Percentiles rank a stretch among this genome's conserved stretches.
These are phyloP conservation scores for Brachyopa scutellaris DNA, from an alignment of 2,888 invertebrate genomes.

Conservation along the genomic window DNA sequence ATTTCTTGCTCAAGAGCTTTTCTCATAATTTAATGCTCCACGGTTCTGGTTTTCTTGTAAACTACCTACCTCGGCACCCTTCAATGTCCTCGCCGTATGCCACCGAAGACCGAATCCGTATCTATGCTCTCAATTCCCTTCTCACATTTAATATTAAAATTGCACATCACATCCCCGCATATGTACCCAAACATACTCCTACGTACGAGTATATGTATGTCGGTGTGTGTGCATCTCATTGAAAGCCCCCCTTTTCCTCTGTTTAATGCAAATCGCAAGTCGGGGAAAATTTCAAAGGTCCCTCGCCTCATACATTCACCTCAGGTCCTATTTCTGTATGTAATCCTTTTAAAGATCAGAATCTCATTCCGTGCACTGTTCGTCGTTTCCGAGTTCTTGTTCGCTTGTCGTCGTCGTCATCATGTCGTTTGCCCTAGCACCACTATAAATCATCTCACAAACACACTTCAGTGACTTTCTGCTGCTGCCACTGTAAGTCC, in stretches of 20 bases:
- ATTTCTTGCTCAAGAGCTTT: conserved; percentile 12
- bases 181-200: too few relatives aligned
- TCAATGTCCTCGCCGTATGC: background rate
- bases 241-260: conserved; percentile 1
- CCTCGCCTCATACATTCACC: conserved; percentile 6
- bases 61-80: background rate
- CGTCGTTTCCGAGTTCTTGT: background rate
- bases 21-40: conserved; percentile 39
- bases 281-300: conserved; percentile 34
- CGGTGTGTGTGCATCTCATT: background rate
- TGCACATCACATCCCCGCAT: conserved; percentile 32
- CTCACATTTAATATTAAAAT: conserved; percentile 51
- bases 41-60: conserved; percentile 25
- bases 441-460: conserved; percentile 62
- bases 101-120: conserved; percentile 10
- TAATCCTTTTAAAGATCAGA: conserved; percentile 38
- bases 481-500: conserved; percentile 5
- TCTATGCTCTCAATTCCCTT: background rate
- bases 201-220: background rate
- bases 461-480: conserved; percentile 55
- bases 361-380: conserved; percentile 6
- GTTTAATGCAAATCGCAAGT: conserved; percentile 38
- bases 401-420: conserved; percentile 20
- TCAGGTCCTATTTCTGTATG: background rate
- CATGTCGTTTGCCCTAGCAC: conserved; percentile 27